Evolutionary conservation across 2,888 invertebrate genomes (phyloP).

Genomic region (Drosophila tripunctata): DNA sequence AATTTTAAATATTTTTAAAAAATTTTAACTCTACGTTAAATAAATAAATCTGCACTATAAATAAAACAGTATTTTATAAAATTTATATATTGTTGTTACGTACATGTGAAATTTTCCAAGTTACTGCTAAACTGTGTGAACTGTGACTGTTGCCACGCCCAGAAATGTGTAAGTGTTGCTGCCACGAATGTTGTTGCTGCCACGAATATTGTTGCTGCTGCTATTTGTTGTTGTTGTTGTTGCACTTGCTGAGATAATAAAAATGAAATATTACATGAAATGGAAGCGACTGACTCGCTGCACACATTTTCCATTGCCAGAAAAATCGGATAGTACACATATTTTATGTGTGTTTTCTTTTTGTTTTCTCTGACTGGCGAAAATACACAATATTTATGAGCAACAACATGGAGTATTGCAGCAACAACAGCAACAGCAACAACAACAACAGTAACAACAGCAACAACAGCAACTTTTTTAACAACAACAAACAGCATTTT

Average conservation of each 20-base stretch:
- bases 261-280: conserved; percentile 83
- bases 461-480: conserved; percentile 34
- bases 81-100: background rate
- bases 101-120: background rate
- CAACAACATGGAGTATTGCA: conserved; percentile 60
- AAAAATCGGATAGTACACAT: conserved; percentile 83
- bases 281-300: conserved; percentile 47
- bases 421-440: conserved; percentile 6
- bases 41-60: background rate
- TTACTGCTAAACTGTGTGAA: too few species aligned
- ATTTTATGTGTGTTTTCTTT: too few species aligned
- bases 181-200: background rate
- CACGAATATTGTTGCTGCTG: too few species aligned
- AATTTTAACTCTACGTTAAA: too few species aligned
- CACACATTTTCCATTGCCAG: conserved; percentile 72
- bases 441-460: conserved; percentile 29
- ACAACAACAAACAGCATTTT: conserved; percentile 10
- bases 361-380: conserved; percentile 53
- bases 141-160: background rate
- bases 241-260: conserved; percentile 71
- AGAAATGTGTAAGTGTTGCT: background rate
- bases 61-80: too few species aligned
- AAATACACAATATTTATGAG: conserved; percentile 82
- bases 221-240: conserved; percentile 18
- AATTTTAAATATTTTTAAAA: too few species aligned